A percentile compares a stretch with the other conserved stretches of the same genome.
phyloP scores from a whole-genome alignment of 2,113 vertebrate species.

The Corvus cornix region DNA sequence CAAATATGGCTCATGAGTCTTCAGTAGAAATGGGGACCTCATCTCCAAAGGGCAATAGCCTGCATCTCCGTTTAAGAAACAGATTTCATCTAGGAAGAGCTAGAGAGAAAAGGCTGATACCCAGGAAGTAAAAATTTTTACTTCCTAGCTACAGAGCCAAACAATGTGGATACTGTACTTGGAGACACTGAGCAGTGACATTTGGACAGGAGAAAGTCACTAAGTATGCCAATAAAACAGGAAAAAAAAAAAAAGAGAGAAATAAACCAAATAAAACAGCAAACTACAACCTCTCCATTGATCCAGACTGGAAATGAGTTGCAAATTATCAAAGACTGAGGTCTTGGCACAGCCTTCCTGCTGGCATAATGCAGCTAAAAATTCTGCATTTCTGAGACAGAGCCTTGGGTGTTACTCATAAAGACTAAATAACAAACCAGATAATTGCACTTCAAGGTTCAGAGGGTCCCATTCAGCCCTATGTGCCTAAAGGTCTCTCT shows the following conservation, averaged over 20 bases:
- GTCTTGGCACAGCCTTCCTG: background rate
- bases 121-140: background rate
- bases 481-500: background rate
- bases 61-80: background rate
- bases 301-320: background rate
- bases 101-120: background rate
- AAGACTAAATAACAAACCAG: background rate
- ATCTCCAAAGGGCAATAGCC: background rate
- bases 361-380: background rate
- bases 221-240: background rate
- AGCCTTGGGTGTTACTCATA: background rate
- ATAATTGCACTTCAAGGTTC: background rate
- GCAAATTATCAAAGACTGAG: background rate
- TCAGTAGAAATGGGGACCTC: background rate
- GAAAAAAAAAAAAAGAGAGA: background rate
- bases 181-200: background rate
- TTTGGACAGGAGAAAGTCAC: background rate
- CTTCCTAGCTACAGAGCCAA: background rate
- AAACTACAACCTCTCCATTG: background rate
- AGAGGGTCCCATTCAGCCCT: background rate
- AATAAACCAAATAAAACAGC: background rate
- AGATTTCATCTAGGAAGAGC: background rate
- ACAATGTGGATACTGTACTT: rapidly evolving
- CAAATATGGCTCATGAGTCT: background rate
- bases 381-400: background rate